phyloP scores from a whole-genome alignment of 1,140 invertebrate species.

The Papilio polytes region DNA sequence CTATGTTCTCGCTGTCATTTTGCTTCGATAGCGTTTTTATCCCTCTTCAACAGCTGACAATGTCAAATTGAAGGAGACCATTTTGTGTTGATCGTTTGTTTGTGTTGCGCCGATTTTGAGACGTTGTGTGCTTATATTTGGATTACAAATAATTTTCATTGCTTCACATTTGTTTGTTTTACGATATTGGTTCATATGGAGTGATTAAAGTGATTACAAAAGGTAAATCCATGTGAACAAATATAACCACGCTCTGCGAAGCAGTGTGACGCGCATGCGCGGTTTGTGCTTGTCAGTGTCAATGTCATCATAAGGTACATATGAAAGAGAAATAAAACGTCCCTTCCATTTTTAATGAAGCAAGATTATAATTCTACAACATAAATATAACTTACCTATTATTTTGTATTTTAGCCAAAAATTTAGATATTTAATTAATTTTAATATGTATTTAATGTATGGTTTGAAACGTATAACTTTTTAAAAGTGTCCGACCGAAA shows the following conservation, averaged over 20 bases:
- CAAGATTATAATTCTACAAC: no score
- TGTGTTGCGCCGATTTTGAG: neutral
- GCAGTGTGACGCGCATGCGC: neutral
- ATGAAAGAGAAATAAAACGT: no score
- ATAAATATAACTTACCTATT: no score
- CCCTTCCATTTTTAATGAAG: no score
- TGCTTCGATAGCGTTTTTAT: neutral
- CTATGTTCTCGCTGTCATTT: neutral
- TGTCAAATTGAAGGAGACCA: neutral
- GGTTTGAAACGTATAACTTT: no score
- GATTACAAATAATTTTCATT: neutral
- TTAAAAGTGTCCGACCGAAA: no score
- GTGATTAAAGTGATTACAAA: neutral
- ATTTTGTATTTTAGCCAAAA: no score
- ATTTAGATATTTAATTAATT: no score
- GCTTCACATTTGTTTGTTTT: neutral
- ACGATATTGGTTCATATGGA: neutral
- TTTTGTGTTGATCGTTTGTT: neutral
- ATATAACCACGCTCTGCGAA: neutral
- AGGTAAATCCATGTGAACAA: neutral
- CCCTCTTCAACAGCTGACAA: neutral
- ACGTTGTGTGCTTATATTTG: neutral
- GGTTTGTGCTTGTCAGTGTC: neutral
- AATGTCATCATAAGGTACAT: neutral
- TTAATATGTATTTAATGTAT: no score